These are phyloP conservation scores for Nesoenas mayeri DNA, from an alignment of 2,113 vertebrate genomes.

Conservation along the genomic window DNA sequence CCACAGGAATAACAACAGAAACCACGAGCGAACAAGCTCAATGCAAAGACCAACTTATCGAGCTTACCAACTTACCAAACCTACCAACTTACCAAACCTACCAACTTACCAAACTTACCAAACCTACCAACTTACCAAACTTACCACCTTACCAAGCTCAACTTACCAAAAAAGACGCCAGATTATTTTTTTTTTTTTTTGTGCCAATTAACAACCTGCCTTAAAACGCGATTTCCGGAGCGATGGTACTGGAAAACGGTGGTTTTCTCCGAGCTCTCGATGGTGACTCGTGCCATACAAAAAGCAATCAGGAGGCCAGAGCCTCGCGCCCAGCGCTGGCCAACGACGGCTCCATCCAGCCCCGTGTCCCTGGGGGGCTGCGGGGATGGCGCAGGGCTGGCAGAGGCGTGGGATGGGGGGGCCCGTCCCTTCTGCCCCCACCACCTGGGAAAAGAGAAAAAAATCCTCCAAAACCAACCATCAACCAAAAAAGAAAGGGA, in stretches of 20 bases:
- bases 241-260: conserved; percentile 68
- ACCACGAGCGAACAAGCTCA: conserved; percentile 39
- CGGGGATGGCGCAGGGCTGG: neutral
- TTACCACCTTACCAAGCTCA: neutral
- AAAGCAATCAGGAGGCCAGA: conserved; percentile 59
- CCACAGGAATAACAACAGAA: neutral
- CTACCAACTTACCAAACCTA: too few species aligned
- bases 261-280: conserved; percentile 68
- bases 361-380: neutral
- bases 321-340: neutral
- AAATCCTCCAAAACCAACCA: conserved; percentile 29
- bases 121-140: neutral
- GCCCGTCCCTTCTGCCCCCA: neutral
- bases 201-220: conserved; percentile 95
- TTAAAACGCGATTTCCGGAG: conserved; percentile 85
- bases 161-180: conserved; percentile 43
- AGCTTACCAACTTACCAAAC: too few species aligned
- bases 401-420: neutral
- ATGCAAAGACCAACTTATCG: neutral
- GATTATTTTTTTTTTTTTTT: conserved; percentile 63
- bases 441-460: neutral
- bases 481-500: neutral
- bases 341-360: neutral
- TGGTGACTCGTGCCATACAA: conserved; percentile 75
- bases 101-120: neutral